Conservation (phyloP, 2,797 vertebrate genomes). For the Chromis chromis region DNA sequence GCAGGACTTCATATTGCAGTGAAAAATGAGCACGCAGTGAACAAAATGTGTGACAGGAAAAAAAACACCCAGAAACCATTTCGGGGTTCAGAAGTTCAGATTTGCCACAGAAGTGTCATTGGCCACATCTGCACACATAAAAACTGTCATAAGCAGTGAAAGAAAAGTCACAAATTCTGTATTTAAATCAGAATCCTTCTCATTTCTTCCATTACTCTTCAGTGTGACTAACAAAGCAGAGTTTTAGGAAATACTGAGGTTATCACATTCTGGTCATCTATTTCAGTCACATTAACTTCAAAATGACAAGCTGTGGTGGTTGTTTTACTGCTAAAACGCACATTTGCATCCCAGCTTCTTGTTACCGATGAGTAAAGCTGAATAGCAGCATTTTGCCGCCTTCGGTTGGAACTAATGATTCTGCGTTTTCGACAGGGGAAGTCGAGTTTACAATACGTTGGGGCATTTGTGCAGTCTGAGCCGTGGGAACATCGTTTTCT, state of each 20-base stretch:
- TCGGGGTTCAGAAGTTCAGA: not conserved
- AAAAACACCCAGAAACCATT: too few relatives aligned
- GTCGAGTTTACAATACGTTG: slow-evolving; percentile 8
- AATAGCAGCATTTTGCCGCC: not conserved
- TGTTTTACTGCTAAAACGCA: not conserved
- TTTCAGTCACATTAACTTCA: too few relatives aligned
- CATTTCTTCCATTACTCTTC: not conserved
- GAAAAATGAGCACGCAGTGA: too few relatives aligned
- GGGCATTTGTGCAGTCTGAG: slow-evolving; percentile 28
- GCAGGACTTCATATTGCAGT: too few relatives aligned
- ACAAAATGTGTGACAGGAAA: too few relatives aligned
- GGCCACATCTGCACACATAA: not conserved
- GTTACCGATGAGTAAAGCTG: not conserved
- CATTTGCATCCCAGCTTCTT: not conserved
- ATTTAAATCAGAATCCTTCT: not conserved
- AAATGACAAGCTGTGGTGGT: not conserved
- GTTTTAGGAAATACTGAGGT: not conserved
- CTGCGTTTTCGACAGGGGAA: slow-evolving; percentile 28
- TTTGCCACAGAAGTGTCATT: not conserved
- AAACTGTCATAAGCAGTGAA: not conserved
- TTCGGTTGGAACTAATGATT: slow-evolving; percentile 9
- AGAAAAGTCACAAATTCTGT: not conserved
- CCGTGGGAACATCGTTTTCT: slow-evolving; percentile 43
- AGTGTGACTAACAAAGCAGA: slow-evolving; percentile 1
- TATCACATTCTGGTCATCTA: too few relatives aligned